Conservation (phyloP, 2,888 invertebrate genomes). For the Odiellus spinosus region DNA sequence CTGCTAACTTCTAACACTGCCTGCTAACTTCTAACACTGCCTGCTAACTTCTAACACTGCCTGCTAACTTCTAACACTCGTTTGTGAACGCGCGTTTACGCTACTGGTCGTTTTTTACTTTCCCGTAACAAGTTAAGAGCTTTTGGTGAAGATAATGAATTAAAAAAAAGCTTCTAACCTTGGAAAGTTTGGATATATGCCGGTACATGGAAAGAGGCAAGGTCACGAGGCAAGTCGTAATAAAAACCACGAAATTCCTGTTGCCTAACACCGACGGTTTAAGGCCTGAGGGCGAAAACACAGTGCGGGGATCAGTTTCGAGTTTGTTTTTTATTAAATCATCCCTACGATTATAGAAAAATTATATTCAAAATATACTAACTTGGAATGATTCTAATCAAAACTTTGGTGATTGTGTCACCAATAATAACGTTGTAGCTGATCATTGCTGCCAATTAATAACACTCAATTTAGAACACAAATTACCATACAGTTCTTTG, state of each 20-base stretch:
- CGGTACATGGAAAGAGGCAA: conserved; percentile 62
- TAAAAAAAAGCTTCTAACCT: conserved; percentile 29
- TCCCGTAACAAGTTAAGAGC: too few species aligned
- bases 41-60: too few species aligned
- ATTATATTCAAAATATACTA: conserved; percentile 9
- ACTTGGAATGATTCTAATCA: conserved; percentile 48
- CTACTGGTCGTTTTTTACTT: too few species aligned
- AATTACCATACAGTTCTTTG: conserved; percentile 6
- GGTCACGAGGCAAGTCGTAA: conserved; percentile 54
- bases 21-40: too few species aligned
- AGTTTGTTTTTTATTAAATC: neutral
- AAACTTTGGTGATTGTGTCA: conserved; percentile 65
- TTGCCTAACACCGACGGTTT: conserved; percentile 41
- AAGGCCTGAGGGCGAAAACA: conserved; percentile 25
- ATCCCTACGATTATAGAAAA: neutral
- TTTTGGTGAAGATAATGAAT: too few species aligned
- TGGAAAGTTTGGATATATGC: conserved; percentile 51
- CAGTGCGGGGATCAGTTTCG: neutral
- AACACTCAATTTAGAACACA: too few species aligned
- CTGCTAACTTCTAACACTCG: too few species aligned
- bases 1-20: too few species aligned
- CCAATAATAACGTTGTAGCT: conserved; percentile 76
- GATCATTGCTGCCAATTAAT: conserved; percentile 44
- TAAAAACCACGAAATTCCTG: conserved; percentile 49
- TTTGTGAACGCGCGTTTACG: too few species aligned